phyloP scores from a whole-genome alignment of 2,113 vertebrate genomes.

The Tragulus kanchil region DNA sequence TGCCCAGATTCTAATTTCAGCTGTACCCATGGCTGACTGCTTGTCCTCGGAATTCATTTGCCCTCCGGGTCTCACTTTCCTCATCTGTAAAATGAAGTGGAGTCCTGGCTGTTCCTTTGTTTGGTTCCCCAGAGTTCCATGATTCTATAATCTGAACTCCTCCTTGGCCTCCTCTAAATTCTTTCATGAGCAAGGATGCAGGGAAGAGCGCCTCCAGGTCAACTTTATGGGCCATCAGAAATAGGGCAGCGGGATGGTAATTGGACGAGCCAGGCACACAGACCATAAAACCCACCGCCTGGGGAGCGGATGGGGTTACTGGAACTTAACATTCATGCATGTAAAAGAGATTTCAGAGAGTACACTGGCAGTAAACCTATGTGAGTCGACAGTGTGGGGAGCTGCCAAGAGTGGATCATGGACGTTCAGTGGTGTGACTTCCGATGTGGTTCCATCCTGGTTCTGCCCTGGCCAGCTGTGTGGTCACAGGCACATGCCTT shows the following conservation, averaged over 20 bases:
- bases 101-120: conserved; percentile 44
- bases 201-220: neutral
- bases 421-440: neutral
- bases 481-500: neutral
- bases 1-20: neutral
- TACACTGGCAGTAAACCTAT: neutral
- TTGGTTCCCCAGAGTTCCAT: conserved; percentile 21
- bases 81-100: conserved; percentile 35
- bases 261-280: neutral
- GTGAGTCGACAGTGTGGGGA: neutral
- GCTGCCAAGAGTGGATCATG: neutral
- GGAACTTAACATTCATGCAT: neutral
- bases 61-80: neutral
- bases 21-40: neutral
- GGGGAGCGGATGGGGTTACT: neutral
- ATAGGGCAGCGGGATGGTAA: neutral
- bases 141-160: conserved; percentile 54
- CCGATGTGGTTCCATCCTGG: neutral
- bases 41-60: neutral
- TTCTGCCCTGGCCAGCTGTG: neutral
- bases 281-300: neutral
- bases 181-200: conserved; percentile 1
- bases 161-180: conserved; percentile 30
- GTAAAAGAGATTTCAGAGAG: neutral
- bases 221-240: conserved; percentile 56